Evolutionary conservation across 2,888 invertebrate species (phyloP), one percentile per base, ranked within the genome.

Genomic region (Apamea crenata): DNA sequence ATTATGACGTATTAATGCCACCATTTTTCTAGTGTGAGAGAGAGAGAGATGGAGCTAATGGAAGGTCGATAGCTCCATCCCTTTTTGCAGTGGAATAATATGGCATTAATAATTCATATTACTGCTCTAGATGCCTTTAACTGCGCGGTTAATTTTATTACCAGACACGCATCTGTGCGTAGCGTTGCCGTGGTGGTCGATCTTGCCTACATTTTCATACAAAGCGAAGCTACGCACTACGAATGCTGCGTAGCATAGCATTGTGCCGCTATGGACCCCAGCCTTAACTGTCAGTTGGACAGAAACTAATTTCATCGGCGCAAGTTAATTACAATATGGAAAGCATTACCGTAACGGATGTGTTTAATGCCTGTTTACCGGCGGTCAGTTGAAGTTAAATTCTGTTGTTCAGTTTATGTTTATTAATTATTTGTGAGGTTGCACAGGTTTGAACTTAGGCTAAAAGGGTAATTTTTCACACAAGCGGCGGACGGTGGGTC

Each of bases 241-340:
- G n/a, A n/a, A n/a, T n/a, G n/a, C 25, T 32, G 18, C 3, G 6
- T 7, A 32, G 25, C 56, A 18, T 36, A 59, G 59, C 32, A n/a
- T 0, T 25, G 7, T 59, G n/a, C 36, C 10, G 1, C 59, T 18
- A n/a, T 59, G 61, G 59, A 61, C n/a, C 18, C 18, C 7, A 0
- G 18, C 18, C 61, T 32, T 61, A 18, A 63, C 69, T 70, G n/a
- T 77, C 83, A 59, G 32, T 50, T 32, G 63, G 25, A 53, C 29
- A 21, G 44, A 56, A 65, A 80, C 66, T 67, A 77, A 83, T 86
- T 81, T 66, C 29, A 83, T 77, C 36, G 59, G 44, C 10, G 32
- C 36, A 8, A 63, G 59, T 63, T 74, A 77, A 85, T 86, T 77
- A 74, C 29, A 61, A 21, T 69, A 83, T 77, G 83, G 50, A 83